Evolutionary conservation across 1,140 invertebrate species (phyloP).

Genomic region (Battus philenor): DNA sequence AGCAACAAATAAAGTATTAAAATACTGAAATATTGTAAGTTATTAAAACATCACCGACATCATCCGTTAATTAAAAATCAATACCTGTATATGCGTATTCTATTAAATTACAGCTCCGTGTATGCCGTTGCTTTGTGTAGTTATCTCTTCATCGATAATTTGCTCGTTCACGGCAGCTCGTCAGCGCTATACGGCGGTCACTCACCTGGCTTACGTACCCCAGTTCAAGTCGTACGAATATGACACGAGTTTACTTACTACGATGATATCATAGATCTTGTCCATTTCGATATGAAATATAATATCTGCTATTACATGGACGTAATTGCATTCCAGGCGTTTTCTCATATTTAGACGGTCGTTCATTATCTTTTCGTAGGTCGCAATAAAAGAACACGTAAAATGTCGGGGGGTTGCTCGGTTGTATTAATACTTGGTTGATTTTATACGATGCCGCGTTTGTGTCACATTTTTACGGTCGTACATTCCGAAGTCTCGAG

Average conservation of each 20-base stretch:
- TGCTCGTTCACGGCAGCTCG: conserved; percentile 2
- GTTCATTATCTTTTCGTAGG: conserved; percentile 5
- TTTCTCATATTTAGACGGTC: conserved; percentile 6
- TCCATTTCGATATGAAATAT: conserved; percentile 9
- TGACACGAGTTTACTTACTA: conserved; percentile 7
- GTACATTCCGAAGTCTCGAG: conserved; percentile 15
- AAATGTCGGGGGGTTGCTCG: background rate
- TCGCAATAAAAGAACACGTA: conserved; percentile 9
- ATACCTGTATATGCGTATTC: background rate
- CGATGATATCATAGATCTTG: conserved; percentile 13
- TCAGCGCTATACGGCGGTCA: conserved; percentile 7
- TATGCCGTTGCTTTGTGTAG: conserved; percentile 4
- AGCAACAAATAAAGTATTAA: too few relatives aligned
- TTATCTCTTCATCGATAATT: conserved; percentile 16
- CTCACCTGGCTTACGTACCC: conserved; percentile 13
- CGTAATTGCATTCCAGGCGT: conserved; percentile 8
- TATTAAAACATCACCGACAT: too few relatives aligned
- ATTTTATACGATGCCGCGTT: conserved; percentile 13
- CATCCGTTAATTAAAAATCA: too few relatives aligned
- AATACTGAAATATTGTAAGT: too few relatives aligned
- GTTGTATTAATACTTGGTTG: background rate
- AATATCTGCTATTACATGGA: conserved; percentile 9
- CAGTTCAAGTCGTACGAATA: conserved; percentile 6
- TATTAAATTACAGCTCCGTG: background rate
- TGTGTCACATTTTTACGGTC: conserved; percentile 15